Percentiles rank a stretch among this genome's conserved stretches.
These are phyloP conservation scores for Sebastes vulpes DNA, from an alignment of 2,797 vertebrate genomes.

Conservation along the genomic window DNA sequence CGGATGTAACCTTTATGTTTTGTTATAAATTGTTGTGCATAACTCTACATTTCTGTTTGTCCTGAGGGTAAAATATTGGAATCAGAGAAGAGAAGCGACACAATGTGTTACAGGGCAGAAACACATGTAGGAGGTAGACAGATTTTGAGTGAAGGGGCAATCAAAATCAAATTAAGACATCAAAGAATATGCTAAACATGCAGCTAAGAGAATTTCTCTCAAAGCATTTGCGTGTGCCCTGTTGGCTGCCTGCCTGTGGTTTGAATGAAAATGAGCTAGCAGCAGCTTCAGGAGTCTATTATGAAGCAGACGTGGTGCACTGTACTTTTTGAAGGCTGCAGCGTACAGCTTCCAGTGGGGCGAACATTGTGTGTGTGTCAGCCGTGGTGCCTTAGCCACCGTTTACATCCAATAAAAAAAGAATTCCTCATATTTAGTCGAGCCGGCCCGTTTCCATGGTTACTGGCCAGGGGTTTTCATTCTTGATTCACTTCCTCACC, in stretches of 20 bases:
- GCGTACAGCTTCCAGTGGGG: constrained; percentile 5
- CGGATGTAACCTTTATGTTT: too few species aligned
- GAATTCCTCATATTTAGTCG: constrained; percentile 55
- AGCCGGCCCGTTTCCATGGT: constrained; percentile 71
- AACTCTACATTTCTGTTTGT: neutral
- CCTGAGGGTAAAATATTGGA: neutral
- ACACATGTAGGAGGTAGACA: neutral
- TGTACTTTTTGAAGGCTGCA: constrained; percentile 9
- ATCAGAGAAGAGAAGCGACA: neutral
- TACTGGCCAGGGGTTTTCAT: constrained; percentile 64
- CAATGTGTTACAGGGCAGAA: neutral
- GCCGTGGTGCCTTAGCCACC: constrained; percentile 25
- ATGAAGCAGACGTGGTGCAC: neutral
- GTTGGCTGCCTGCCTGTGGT: constrained; percentile 14
- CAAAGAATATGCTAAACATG: constrained; percentile 11
- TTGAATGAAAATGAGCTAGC: constrained; percentile 4
- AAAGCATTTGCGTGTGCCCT: constrained; percentile 25
- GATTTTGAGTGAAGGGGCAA: constrained; percentile 10
- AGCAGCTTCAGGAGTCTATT: constrained; percentile 9
- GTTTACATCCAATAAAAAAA: constrained; percentile 61
- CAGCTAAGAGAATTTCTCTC: constrained; percentile 3
- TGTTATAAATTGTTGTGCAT: neutral
- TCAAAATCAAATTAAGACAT: constrained; percentile 55
- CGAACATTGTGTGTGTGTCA: constrained; percentile 3
- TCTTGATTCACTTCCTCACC: constrained; percentile 64